Evolutionary conservation across 2,797 vertebrate species (phyloP), one percentile per base, ranked within the genome.

Genomic region (Takifugu rubripes): DNA sequence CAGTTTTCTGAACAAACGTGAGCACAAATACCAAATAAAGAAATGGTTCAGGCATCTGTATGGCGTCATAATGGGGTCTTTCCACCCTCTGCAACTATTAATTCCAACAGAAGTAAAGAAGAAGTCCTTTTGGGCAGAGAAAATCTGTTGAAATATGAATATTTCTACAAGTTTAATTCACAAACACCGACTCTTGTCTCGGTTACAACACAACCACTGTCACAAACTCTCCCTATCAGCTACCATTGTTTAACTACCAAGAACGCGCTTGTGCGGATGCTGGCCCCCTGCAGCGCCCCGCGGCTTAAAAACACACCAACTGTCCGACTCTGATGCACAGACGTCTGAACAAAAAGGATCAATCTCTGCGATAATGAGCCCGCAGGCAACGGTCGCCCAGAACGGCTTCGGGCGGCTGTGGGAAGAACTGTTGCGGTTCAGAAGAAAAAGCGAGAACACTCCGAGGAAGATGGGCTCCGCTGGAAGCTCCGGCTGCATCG

Each of bases 201-300:
- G 82, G 85, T 85, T 74, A 82, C 66, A 68, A 82, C 78, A 88
- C 82, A 84, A 83, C 50, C 72, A 79, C 81, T 68, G 68, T 48
- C 33, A 85, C 79, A 84, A 75, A 87, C 70, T 74, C 72, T 69
- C 65, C 14, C 83, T 83, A 84, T 70, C 71, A 68, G 63, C 84
- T 78, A 89, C 78, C 68, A 77, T 84, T 68, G 68, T 70, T 75
- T 86, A 71, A 74, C 84, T 70, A 87, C 64, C 58, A 69, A 75
- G 54, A 47, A 78, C 53, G 47, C 70, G 48, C 56, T 59, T 12
- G 54, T 56, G 57, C 60, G 63, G 60, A 64, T 16, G 12, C 59
- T 33, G 47, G 2, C 36, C 12, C 9, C 9, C 49, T 64, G 50
- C 1, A 45, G 50, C 24, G 0, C 72, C 58, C 59, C 57, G 53